Evolutionary conservation across 2,888 invertebrate species (phyloP).

Genomic region (Aphrophora alni): DNA sequence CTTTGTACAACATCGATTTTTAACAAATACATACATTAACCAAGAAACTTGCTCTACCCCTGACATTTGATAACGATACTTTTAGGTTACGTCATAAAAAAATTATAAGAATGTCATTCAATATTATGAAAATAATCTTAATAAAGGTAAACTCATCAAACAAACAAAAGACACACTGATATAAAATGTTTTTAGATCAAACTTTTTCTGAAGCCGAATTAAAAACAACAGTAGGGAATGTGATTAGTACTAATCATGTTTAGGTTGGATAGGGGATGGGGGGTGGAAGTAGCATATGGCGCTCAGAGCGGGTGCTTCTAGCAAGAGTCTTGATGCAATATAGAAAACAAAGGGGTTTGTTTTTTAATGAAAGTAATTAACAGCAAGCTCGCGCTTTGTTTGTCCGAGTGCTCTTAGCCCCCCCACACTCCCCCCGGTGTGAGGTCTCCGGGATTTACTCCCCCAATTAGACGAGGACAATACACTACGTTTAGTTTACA

Average conservation of each 20-base stretch:
- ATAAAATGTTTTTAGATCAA: not conserved
- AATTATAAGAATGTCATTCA: too few relatives aligned
- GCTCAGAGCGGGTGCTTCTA: not conserved
- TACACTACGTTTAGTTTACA: not conserved
- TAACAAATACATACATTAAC: too few relatives aligned
- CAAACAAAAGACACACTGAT: too few relatives aligned
- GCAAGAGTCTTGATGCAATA: slow-evolving; percentile 17
- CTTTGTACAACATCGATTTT: too few relatives aligned
- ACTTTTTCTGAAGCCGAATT: not conserved
- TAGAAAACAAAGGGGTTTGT: slow-evolving; percentile 25
- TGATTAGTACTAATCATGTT: not conserved
- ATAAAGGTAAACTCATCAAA: too few relatives aligned
- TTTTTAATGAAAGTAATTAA: slow-evolving; percentile 27
- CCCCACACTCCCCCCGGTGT: not conserved
- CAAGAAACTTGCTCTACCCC: too few relatives aligned
- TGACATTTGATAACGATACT: too few relatives aligned
- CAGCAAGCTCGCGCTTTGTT: slow-evolving; percentile 19
- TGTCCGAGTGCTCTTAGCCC: not conserved
- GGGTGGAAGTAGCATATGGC: not conserved
- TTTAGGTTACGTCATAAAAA: too few relatives aligned
- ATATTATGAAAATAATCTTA: too few relatives aligned
- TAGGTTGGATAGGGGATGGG: not conserved
- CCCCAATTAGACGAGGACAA: slow-evolving; percentile 19
- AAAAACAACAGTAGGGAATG: not conserved
- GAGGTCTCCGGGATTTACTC: not conserved